These are phyloP conservation scores for Decapterus maruadsi DNA, from an alignment of 2,797 vertebrate genomes.

Conservation along the genomic window DNA sequence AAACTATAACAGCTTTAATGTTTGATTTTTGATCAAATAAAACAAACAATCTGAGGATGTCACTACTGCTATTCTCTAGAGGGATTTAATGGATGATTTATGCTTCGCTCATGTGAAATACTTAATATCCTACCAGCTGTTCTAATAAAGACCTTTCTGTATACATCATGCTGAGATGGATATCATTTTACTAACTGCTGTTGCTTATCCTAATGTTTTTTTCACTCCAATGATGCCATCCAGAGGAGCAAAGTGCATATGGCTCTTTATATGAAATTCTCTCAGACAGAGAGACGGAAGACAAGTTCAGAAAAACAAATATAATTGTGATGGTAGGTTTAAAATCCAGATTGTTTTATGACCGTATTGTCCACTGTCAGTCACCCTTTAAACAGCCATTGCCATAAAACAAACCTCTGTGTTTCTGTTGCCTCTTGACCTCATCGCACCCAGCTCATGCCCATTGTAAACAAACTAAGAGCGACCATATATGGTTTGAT, in stretches of 20 bases:
- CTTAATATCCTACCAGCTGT: not conserved
- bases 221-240: slow-evolving; percentile 14
- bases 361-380: slow-evolving; percentile 15
- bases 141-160: slow-evolving; percentile 35
- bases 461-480: slow-evolving; percentile 52
- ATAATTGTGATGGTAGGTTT: slow-evolving; percentile 39
- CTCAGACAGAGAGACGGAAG: not conserved
- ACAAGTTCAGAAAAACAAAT: slow-evolving; percentile 27
- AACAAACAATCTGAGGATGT: not conserved
- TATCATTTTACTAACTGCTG: not conserved
- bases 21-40: not conserved
- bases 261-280: slow-evolving; percentile 19
- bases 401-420: slow-evolving; percentile 34
- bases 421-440: slow-evolving; percentile 48
- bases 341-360: slow-evolving; percentile 49
- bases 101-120: slow-evolving; percentile 6
- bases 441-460: slow-evolving; percentile 27
- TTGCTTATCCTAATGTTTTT: slow-evolving; percentile 13
- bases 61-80: not conserved
- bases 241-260: slow-evolving; percentile 23
- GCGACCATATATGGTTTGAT: slow-evolving; percentile 34
- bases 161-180: not conserved
- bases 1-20: not conserved
- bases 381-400: slow-evolving; percentile 43
- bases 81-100: slow-evolving; percentile 11